Percentiles rank a stretch among this genome's conserved stretches.
Evolutionary conservation across 23 tunicate species (phyloP).

Genomic region (Corella eumyota): DNA sequence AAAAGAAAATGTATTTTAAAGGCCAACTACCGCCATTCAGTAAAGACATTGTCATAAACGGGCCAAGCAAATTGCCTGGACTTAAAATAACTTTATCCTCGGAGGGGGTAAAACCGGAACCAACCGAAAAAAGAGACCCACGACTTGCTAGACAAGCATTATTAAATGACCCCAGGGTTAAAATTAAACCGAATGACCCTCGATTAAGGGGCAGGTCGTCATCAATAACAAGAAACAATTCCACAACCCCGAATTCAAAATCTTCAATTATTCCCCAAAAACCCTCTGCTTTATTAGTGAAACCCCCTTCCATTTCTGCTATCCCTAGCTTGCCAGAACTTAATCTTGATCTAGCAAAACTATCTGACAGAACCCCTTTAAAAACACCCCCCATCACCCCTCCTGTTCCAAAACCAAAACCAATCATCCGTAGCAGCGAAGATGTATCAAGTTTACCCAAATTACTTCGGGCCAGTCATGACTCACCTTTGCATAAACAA

Average conservation of each 20-base stretch:
- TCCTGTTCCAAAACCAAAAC: too few species aligned
- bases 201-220: constrained; percentile 30
- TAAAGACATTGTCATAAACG: constrained; percentile 51
- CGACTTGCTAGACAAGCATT: background rate
- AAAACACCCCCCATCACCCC: background rate
- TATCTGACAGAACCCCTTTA: constrained; percentile 12
- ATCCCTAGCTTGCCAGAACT: constrained; percentile 84
- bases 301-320: constrained; percentile 45
- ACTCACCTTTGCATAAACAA: background rate
- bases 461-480: constrained; percentile 14
- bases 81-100: constrained; percentile 61
- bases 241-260: constrained; percentile 12
- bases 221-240: constrained; percentile 16
- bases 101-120: constrained; percentile 14
- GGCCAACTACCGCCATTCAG: constrained; percentile 40
- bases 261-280: constrained; percentile 46
- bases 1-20: constrained; percentile 19
- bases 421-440: background rate
- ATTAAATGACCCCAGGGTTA: constrained; percentile 29
- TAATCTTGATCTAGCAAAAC: constrained; percentile 43
- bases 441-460: constrained; percentile 36
- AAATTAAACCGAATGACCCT: constrained; percentile 66
- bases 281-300: constrained; percentile 62
- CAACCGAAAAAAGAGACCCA: constrained; percentile 36
- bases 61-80: constrained; percentile 39